phyloP scores from a whole-genome alignment of 2,888 invertebrate species.

The Mechanitis mazaeus region DNA sequence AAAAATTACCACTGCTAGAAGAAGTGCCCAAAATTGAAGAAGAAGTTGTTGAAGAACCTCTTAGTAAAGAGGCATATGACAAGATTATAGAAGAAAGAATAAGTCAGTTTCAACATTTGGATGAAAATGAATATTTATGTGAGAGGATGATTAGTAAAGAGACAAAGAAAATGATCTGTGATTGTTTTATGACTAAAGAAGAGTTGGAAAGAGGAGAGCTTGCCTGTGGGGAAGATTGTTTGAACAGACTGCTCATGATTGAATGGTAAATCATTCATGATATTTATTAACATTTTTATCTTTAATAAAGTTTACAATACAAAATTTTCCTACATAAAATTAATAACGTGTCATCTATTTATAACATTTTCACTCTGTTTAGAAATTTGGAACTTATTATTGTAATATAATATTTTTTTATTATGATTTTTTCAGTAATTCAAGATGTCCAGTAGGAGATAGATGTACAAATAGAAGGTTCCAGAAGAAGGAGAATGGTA shows the following conservation, averaged over 20 bases:
- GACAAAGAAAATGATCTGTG: slow-evolving; percentile 95
- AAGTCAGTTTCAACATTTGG: slow-evolving; percentile 86
- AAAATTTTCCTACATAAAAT: too few species aligned
- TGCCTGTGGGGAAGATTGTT: slow-evolving; percentile 96
- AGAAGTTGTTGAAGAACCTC: slow-evolving; percentile 36
- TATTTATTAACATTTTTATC: neutral
- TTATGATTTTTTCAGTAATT: slow-evolving; percentile 81
- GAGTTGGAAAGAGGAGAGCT: slow-evolving; percentile 88
- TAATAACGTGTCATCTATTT: too few species aligned
- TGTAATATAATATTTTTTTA: slow-evolving; percentile 14
- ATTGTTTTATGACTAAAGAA: slow-evolving; percentile 93
- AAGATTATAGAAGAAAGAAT: slow-evolving; percentile 76
- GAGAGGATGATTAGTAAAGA: slow-evolving; percentile 93
- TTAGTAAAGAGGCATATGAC: slow-evolving; percentile 64
- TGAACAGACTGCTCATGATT: slow-evolving; percentile 97
- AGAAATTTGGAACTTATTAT: neutral
- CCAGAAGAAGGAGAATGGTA: slow-evolving; percentile 89
- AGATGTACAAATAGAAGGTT: slow-evolving; percentile 97
- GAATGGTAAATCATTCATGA: slow-evolving; percentile 85
- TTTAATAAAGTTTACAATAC: too few species aligned
- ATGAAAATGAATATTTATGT: slow-evolving; percentile 90
- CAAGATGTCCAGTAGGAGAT: slow-evolving; percentile 91
- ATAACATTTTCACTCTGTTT: too few species aligned
- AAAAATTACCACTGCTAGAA: slow-evolving; percentile 47
- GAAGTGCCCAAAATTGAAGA: slow-evolving; percentile 42